These are phyloP conservation scores for Chaetophractus vellerosus DNA, from an alignment of 2,797 vertebrate genomes.

Conservation along the genomic window DNA sequence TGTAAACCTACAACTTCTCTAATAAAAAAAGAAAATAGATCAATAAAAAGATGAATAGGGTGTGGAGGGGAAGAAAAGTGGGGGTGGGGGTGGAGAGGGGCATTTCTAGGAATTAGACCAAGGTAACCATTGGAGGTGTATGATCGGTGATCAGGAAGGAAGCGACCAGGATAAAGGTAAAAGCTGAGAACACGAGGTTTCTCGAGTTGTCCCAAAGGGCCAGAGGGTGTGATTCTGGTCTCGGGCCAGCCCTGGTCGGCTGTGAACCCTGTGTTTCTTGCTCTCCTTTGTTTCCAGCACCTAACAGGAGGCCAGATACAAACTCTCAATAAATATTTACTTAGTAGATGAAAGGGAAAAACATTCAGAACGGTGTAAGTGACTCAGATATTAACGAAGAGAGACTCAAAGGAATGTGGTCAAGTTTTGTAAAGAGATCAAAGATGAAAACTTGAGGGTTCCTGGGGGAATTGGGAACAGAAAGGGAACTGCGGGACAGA, in stretches of 20 bases:
- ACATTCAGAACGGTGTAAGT: neutral
- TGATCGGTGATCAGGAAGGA: neutral
- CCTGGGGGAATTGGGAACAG: neutral
- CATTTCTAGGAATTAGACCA: neutral
- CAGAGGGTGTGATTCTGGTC: neutral
- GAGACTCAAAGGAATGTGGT: neutral
- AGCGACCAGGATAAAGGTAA: neutral
- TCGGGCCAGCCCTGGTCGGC: fast-evolving
- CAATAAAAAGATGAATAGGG: neutral
- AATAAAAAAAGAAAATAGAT: neutral
- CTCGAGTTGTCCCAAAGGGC: fast-evolving
- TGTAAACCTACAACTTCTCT: too few relatives aligned
- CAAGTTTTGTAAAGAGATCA: neutral
- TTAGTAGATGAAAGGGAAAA: neutral
- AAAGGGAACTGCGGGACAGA: neutral
- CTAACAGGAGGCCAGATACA: neutral
- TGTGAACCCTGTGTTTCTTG: neutral
- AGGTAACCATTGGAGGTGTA: fast-evolving
- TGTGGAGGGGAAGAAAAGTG: neutral
- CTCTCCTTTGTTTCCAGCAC: neutral
- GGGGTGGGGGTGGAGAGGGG: fast-evolving
- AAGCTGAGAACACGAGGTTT: neutral
- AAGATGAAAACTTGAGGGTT: neutral
- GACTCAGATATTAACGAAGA: neutral
- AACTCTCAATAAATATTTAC: neutral